These are phyloP conservation scores for Oscheius onirici DNA, from an alignment of 2,888 invertebrate species.

Conservation along the genomic window DNA sequence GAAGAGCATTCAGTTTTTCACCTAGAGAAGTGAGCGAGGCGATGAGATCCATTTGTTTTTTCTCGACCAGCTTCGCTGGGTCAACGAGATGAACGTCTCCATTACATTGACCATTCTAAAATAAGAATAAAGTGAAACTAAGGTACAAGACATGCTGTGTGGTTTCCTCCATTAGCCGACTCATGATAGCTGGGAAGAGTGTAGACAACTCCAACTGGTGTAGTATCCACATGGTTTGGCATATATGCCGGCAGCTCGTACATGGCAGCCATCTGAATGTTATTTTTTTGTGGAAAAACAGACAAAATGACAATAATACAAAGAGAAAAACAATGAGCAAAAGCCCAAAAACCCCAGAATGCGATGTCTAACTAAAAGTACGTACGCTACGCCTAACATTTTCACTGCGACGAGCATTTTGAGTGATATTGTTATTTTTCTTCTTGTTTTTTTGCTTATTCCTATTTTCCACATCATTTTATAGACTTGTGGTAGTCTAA, in stretches of 20 bases:
- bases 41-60: slow-evolving; percentile 21
- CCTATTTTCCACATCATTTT: not conserved
- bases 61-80: slow-evolving; percentile 11
- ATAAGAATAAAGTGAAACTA: not conserved
- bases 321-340: no score
- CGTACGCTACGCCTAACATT: no score
- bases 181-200: slow-evolving; percentile 29
- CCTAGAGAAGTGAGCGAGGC: slow-evolving; percentile 1
- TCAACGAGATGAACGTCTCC: slow-evolving; percentile 6
- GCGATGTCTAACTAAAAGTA: no score
- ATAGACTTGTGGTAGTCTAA: no score
- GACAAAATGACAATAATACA: no score
- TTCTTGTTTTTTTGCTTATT: not conserved
- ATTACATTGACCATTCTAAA: slow-evolving; percentile 12
- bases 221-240: not conserved
- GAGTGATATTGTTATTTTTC: no score
- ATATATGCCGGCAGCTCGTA: slow-evolving; percentile 28
- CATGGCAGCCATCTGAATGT: slow-evolving; percentile 27
- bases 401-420: no score
- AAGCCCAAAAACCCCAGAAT: no score
- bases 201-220: slow-evolving; percentile 11
- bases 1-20: slow-evolving; percentile 8
- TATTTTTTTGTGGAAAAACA: no score
- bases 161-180: not conserved
- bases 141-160: not conserved